These are phyloP conservation scores for Tuta absoluta DNA, from an alignment of 2,888 invertebrate species.

Conservation along the genomic window DNA sequence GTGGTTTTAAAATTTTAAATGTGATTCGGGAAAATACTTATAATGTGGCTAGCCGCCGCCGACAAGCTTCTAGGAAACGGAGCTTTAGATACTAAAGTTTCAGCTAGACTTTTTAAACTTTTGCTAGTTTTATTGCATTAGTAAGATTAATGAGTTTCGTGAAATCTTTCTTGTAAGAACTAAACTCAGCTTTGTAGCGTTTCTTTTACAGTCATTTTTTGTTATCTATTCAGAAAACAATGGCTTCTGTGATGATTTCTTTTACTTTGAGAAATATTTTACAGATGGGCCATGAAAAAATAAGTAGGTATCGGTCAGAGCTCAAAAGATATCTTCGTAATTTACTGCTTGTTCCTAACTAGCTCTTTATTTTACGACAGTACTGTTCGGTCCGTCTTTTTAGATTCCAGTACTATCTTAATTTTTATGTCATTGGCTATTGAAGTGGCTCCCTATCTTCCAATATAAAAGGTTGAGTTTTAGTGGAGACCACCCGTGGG, in stretches of 20 bases:
- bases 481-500: constrained; percentile 69
- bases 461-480: constrained; percentile 54
- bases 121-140: constrained; percentile 10
- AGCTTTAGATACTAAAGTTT: constrained; percentile 7
- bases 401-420: constrained; percentile 64
- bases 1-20: constrained; percentile 22
- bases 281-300: no score
- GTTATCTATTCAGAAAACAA: constrained; percentile 13
- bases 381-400: constrained; percentile 53
- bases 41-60: neutral
- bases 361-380: constrained; percentile 45
- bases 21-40: neutral
- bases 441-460: constrained; percentile 60
- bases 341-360: neutral
- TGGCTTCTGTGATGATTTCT: no score
- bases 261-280: no score
- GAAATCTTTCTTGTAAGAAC: neutral
- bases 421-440: constrained; percentile 69
- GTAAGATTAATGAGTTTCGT: constrained; percentile 2
- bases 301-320: no score
- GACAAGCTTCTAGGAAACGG: neutral
- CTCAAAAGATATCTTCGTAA: neutral
- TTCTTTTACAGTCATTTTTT: neutral
- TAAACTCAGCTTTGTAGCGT: no score
- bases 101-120: constrained; percentile 6